Evolutionary conservation across 2,797 vertebrate genomes (phyloP), one percentile per base, ranked within the genome.

Genomic region (Crocidura indochinensis): DNA sequence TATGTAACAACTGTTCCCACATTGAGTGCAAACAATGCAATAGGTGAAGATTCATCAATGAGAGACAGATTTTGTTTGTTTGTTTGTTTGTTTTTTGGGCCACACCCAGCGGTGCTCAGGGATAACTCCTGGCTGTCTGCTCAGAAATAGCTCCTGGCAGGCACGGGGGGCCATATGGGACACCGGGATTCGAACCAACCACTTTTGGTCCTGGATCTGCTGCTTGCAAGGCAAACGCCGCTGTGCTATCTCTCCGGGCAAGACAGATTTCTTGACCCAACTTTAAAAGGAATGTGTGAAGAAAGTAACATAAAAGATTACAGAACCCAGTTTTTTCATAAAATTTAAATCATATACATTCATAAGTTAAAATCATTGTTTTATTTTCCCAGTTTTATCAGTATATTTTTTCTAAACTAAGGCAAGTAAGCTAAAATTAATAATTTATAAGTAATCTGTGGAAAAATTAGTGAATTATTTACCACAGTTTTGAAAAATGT

Each of bases 371-470:
- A 94, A 92, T 94, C 44, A 77, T 11, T 87, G 93, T 95, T 97
- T 97, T 93, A 96, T 90, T 86, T 96, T 78, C 87, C 96, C 81
- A 77, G 0, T 97, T 97, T 97, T 95, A 96, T 97, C 87, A 82
- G 95, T 97, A 94, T 97, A 97, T 97, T 97, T 38, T 38, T 97
- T 95, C 95, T 97, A 98, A 98, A 98, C 97, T 98, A 98, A 97
- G 97, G 97, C 98, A 98, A 97, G 97, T 97, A 97, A 98, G 97
- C 96, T 97, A 98, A 97, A 98, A 98, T 98, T 97, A 97, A 98
- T 98, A 98, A 98, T 98, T 98, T 98, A 98, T 98, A 97, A 98
- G 97, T 97, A 98, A 97, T 98, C 97, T 98, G 97, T 97, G 96
- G 94, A 95, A 97, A 95, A 95, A 96, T 97, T 96, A 92, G 96